Base-by-base conservation (phyloP, 92 coral and sea anemone genomes). In the Palythoa caribaeorum region DNA sequence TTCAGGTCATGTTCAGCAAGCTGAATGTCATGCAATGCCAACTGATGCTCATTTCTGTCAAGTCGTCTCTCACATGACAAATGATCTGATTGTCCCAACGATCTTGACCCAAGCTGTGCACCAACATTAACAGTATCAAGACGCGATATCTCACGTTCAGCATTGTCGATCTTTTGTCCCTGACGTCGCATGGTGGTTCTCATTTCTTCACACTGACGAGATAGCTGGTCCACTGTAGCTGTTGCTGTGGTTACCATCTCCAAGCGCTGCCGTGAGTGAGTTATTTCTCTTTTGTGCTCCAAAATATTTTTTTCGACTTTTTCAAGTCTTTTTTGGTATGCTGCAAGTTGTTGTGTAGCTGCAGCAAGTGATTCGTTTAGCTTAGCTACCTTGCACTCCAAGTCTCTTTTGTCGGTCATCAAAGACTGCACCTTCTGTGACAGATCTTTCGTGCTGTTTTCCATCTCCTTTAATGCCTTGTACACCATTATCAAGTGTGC, bases 1-100 rank as follows among this genome's bases (percentile, higher is more conserved):
- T 90, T 90, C 12, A 90, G 70, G 76, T 94, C 97, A 74, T 94
- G 97, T 13, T 94, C 97, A 15, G 97, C 92, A 28, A 94, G 91
- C 52, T 90, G 91, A 44, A 93, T 89, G 62, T 94, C 98, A 71
- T 88, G 95, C 9, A 93, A 68, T 3, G 98, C 92, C 40, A 91
- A 57, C 73, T 87, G 92, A 63, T 92, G 94, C 9, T 92, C 94
- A 10, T 78, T 80, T 21, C 87, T 71, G n/a, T 76, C 87, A 68
- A 92, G 62, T 8, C 92, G 89, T 12, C 92, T 80, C 78, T 85
- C 90, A 21, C 83, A 37, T 12, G 87, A 78, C 10, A 54, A 21
- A 2, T 75, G 53, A 57, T 74, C 40, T 44, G 38, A 57, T 20
- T 74, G 87, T 11, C 72, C 77, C 19, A 51, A 20, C 40, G 12